Base-by-base conservation (phyloP, 1,140 invertebrate species). In the Drosophila melanica region DNA sequence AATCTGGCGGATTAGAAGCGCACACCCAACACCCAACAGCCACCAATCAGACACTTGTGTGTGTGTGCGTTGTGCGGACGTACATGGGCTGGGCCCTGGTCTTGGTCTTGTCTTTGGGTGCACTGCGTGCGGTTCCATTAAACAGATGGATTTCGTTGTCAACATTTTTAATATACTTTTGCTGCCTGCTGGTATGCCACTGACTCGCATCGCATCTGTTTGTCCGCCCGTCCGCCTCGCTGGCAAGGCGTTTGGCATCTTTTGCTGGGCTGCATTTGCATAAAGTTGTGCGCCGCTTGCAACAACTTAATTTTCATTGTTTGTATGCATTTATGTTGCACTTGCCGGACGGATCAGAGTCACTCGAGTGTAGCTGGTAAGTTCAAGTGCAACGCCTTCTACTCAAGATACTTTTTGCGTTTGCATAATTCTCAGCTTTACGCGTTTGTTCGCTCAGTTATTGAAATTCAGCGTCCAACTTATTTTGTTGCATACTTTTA, bases 121-220 rank as follows among this genome's bases (percentile, higher is more conserved):
- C 11, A 37, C 23, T 68, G 47, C 57, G 65, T 60, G 75, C 47
- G 54, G 48, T 51, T 12, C 73, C 86, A 90, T 86, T 90, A 90
- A 90, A 82, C 86, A 90, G 86, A 90, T 90, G 86, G 86, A 86
- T 87, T 90, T 81, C 76, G 66, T 75, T 86, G 86, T 90, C 81
- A 81, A 81, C 81, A 63, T 77, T 55, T 50, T 70, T 76, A 76
- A 73, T 81, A 70, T 59, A 75, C 67, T 87, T 69, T 68, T 54
- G 63, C 60, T 57, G 47, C n/a, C n/a, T n/a, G n/a, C n/a, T n/a
- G n/a, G n/a, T n/a, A n/a, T n/a, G n/a, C n/a, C n/a, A n/a, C n/a
- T n/a, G n/a, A n/a, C 14, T 45, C 6, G 14, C 10, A 45, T 44
- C 10, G 14, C 14, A 44, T 14, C 45, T n/a, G 8, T 10, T 6